phyloP scores from a whole-genome alignment of 2,113 vertebrate genomes.

The Ginglymostoma cirratum region DNA sequence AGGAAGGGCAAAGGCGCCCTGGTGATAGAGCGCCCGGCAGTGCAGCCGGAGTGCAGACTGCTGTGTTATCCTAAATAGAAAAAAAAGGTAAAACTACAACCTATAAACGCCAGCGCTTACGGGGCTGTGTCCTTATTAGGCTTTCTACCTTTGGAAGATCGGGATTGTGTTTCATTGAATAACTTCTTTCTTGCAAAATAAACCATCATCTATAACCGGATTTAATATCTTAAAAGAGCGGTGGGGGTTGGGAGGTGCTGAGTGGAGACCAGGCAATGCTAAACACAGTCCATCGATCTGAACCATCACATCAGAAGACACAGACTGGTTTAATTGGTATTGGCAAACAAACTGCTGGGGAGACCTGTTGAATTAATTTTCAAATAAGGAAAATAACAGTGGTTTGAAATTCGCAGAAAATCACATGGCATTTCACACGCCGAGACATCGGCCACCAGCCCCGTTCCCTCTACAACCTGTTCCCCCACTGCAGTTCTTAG shows the following conservation, averaged over 20 bases:
- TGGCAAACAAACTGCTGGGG: background rate
- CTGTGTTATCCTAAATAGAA: conserved; percentile 3
- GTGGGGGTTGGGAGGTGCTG: background rate
- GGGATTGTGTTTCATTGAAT: conserved; percentile 1
- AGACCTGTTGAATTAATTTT: conserved; percentile 29
- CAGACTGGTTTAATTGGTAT: background rate
- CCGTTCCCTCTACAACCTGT: background rate
- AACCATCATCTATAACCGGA: background rate
- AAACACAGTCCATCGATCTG: background rate
- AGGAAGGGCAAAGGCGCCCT: background rate
- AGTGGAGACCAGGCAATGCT: background rate
- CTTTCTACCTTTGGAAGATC: background rate
- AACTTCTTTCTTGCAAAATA: background rate
- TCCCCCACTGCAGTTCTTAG: background rate
- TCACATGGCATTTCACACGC: background rate
- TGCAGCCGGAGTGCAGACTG: background rate
- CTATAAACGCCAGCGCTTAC: background rate
- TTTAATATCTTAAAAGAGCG: too few species aligned
- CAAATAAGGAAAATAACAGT: background rate
- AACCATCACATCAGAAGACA: background rate
- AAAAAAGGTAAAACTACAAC: background rate
- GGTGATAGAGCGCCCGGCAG: background rate
- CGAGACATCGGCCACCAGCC: background rate
- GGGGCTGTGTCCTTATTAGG: background rate
- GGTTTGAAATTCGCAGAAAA: background rate